Evolutionary conservation across 2,888 invertebrate genomes (phyloP).

Genomic region (Archaeoteleia sp.): DNA sequence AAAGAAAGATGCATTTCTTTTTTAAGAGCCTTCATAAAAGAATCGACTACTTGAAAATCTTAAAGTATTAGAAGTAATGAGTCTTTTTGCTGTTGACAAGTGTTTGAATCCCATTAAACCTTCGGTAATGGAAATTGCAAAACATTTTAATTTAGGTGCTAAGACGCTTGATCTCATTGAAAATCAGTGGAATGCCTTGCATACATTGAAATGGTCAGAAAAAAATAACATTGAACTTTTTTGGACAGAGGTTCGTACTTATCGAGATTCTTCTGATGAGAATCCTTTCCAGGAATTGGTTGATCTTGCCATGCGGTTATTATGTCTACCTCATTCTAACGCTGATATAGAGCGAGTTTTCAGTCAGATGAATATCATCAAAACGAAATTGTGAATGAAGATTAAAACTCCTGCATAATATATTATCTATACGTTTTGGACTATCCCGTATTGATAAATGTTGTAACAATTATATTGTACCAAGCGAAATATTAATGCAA

Average conservation of each 20-base stretch:
- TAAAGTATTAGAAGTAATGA: background rate
- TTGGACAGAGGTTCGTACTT: background rate
- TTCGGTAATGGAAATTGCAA: background rate
- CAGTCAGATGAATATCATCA: too few species aligned
- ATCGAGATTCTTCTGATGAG: background rate
- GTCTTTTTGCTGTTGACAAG: background rate
- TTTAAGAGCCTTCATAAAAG: background rate
- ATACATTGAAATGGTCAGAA: background rate
- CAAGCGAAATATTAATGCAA: too few species aligned
- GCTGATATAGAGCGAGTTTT: too few species aligned
- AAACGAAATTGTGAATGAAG: background rate
- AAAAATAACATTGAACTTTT: background rate
- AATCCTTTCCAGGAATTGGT: background rate
- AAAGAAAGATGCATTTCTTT: too few species aligned
- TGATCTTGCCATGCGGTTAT: background rate
- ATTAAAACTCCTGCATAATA: background rate
- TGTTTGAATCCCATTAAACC: slow-evolving; percentile 1
- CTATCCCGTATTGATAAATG: slow-evolving; percentile 2
- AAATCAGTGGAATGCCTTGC: background rate
- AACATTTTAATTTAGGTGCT: background rate
- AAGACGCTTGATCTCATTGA: background rate
- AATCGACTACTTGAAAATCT: background rate
- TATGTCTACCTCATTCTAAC: too few species aligned
- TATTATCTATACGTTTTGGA: background rate
- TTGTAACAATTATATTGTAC: background rate